A percentile compares a stretch with the other conserved stretches of the same genome.
Evolutionary conservation across 2,797 vertebrate species (phyloP).

Genomic region (Euthynnus affinis): DNA sequence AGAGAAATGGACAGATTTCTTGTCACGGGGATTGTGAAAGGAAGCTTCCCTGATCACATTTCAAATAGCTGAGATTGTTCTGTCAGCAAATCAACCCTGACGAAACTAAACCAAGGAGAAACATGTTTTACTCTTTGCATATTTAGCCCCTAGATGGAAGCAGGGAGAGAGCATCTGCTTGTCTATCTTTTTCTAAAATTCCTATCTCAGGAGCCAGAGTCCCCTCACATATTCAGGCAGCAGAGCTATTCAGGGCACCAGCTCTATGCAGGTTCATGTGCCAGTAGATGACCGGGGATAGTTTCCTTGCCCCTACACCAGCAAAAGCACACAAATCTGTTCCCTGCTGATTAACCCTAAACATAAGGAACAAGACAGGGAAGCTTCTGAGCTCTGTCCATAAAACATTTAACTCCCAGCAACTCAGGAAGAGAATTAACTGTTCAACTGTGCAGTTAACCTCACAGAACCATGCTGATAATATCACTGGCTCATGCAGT

Average conservation of each 20-base stretch:
- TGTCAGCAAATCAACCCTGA: neutral
- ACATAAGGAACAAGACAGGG: slow-evolving; percentile 43
- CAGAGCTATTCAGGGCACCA: slow-evolving; percentile 10
- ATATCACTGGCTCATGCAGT: slow-evolving; percentile 16
- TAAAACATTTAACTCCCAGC: slow-evolving; percentile 31
- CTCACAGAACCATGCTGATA: slow-evolving; percentile 16
- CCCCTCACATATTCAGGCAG: slow-evolving; percentile 7
- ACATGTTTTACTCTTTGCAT: slow-evolving; percentile 18
- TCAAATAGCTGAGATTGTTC: slow-evolving; percentile 43
- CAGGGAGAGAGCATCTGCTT: slow-evolving; percentile 27
- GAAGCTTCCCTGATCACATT: slow-evolving; percentile 53
- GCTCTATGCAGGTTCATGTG: slow-evolving; percentile 11
- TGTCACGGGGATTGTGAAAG: slow-evolving; percentile 49
- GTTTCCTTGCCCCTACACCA: slow-evolving; percentile 16
- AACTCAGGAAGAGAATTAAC: slow-evolving; percentile 42
- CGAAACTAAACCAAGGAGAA: neutral
- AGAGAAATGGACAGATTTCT: slow-evolving; percentile 41
- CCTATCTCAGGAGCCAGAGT: slow-evolving; percentile 4
- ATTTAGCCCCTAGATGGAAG: slow-evolving; percentile 43
- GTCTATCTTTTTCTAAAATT: slow-evolving; percentile 6
- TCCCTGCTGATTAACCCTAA: slow-evolving; percentile 5
- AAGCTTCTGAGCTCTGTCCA: slow-evolving; percentile 14
- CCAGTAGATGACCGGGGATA: neutral
- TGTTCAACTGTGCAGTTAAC: slow-evolving; percentile 13
- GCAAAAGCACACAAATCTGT: slow-evolving; percentile 36